phyloP scores from a whole-genome alignment of 2,797 vertebrate species.

The Lacerta viridis region DNA sequence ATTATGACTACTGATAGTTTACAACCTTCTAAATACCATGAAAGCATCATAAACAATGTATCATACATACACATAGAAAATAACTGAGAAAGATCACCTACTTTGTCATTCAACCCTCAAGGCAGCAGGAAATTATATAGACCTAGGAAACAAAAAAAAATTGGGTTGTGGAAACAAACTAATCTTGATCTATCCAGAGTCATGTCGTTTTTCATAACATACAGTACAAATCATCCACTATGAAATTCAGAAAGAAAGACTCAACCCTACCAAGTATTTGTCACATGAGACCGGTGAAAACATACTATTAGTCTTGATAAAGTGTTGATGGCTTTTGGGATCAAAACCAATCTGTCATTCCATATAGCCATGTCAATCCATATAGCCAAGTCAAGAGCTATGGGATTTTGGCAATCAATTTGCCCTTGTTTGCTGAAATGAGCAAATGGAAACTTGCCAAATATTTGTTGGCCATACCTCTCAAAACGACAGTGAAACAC shows the following conservation, averaged over 20 bases:
- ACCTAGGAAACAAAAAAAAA: slow-evolving; percentile 25
- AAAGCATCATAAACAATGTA: slow-evolving; percentile 67
- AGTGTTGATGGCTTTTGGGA: slow-evolving; percentile 52
- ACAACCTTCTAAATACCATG: slow-evolving; percentile 64
- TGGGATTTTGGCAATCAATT: background rate
- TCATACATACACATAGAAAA: slow-evolving; percentile 44
- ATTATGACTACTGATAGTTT: slow-evolving; percentile 60
- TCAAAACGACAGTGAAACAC: background rate
- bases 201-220: slow-evolving; percentile 58
- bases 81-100: slow-evolving; percentile 63
- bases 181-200: slow-evolving; percentile 53
- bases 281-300: slow-evolving; percentile 46
- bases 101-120: slow-evolving; percentile 51
- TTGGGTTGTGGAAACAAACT: slow-evolving; percentile 39
- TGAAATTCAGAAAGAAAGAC: slow-evolving; percentile 52
- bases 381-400: background rate
- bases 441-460: background rate
- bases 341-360: slow-evolving; percentile 44
- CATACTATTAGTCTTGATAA: slow-evolving; percentile 56
- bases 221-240: slow-evolving; percentile 57
- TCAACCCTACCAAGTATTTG: slow-evolving; percentile 42
- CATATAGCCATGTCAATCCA: slow-evolving; percentile 29
- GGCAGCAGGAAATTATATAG: slow-evolving; percentile 65
- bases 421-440: slow-evolving; percentile 30
- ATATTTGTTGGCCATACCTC: slow-evolving; percentile 23